phyloP scores from a whole-genome alignment of 2,797 vertebrate genomes.

The Molossus alvarezi region DNA sequence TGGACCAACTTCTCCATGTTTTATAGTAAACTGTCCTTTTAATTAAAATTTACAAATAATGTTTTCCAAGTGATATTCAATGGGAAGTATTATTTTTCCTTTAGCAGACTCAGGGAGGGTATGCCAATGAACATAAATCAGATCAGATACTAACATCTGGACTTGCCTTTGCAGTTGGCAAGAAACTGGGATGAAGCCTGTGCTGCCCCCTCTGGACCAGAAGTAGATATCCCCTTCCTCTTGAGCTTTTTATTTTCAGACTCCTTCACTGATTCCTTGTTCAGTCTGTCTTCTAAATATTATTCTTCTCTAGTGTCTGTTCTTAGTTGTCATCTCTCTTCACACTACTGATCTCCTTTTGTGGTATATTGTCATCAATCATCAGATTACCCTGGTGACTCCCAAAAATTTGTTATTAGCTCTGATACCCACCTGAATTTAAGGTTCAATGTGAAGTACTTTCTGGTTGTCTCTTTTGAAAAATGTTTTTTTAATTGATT shows the following conservation, averaged over 20 bases:
- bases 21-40: background rate
- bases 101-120: background rate
- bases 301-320: background rate
- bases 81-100: background rate
- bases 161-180: background rate
- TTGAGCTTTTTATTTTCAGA: background rate
- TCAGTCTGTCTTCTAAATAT: background rate
- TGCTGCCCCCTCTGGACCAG: no score
- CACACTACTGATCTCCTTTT: background rate
- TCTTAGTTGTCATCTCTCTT: background rate
- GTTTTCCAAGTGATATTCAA: background rate
- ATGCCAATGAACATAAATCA: background rate
- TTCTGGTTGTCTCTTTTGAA: background rate
- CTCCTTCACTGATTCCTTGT: background rate
- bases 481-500: no score
- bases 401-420: background rate
- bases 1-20: background rate
- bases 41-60: background rate
- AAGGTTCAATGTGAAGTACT: background rate
- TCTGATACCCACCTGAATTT: background rate
- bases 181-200: background rate
- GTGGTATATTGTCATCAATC: background rate
- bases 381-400: background rate
- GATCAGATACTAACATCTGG: background rate
- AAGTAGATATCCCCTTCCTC: background rate